Conservation (phyloP, 2,113 vertebrate species). For the Pholis gunnellus region DNA sequence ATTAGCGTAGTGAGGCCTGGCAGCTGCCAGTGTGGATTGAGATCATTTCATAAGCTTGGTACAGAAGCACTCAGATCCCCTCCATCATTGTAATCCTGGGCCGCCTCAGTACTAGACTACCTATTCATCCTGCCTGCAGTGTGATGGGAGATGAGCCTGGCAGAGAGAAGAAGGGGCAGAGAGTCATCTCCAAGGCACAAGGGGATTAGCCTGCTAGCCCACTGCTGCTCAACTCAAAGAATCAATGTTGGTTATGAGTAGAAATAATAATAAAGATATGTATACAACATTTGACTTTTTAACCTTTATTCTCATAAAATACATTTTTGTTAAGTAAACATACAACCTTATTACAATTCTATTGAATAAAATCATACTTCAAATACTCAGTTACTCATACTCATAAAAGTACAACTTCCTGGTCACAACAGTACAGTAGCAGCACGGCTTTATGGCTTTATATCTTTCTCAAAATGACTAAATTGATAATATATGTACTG, state of each 20-base stretch:
- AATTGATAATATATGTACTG: no score
- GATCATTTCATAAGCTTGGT: slow-evolving; percentile 45
- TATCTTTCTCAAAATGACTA: no score
- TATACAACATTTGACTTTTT: no score
- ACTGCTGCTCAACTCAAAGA: neutral
- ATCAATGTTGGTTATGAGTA: no score
- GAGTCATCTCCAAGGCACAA: neutral
- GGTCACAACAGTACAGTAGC: no score
- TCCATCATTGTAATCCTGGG: slow-evolving; percentile 62
- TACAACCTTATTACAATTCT: no score
- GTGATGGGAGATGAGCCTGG: slow-evolving; percentile 34
- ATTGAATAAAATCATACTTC: no score
- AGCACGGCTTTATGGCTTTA: no score
- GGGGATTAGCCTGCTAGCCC: slow-evolving; percentile 5
- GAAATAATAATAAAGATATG: neutral
- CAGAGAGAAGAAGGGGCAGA: neutral
- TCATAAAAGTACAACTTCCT: no score
- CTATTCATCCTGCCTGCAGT: slow-evolving; percentile 49
- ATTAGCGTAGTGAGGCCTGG: slow-evolving; percentile 48
- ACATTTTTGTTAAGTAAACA: no score
- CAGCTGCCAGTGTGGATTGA: slow-evolving; percentile 42
- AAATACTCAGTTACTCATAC: no score
- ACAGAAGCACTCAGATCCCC: slow-evolving; percentile 16
- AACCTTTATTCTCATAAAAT: neutral
- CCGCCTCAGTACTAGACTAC: slow-evolving; percentile 54